Conservation (phyloP, 2,888 invertebrate species). For the Phasia obesa region DNA sequence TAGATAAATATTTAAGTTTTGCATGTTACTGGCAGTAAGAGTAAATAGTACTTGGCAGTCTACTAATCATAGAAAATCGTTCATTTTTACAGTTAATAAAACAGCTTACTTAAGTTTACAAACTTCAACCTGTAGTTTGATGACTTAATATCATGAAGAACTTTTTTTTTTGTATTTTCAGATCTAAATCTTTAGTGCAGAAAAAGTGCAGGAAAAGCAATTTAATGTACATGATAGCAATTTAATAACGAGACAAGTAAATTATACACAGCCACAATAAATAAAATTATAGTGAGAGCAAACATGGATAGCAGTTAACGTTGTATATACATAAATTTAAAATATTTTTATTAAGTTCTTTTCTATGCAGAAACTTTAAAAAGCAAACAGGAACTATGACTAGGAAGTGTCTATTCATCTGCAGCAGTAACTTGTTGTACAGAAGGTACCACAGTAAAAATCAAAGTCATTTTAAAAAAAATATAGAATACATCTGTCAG, state of each 20-base stretch:
- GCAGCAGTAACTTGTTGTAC: background rate
- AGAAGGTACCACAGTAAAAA: no score
- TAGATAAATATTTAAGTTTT: slow-evolving; percentile 56
- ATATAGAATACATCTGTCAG: background rate
- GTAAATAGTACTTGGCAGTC: slow-evolving; percentile 26
- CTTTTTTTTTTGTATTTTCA: slow-evolving; percentile 3
- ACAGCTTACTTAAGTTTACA: slow-evolving; percentile 2
- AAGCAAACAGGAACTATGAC: background rate
- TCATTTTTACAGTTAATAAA: no score
- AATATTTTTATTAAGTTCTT: background rate
- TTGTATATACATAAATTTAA: slow-evolving; percentile 1
- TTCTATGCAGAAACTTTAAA: background rate
- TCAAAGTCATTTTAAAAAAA: background rate
- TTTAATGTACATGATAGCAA: slow-evolving; percentile 32
- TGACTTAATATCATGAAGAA: slow-evolving; percentile 55
- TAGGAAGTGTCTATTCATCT: slow-evolving; percentile 6
- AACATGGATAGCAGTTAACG: slow-evolving; percentile 26
- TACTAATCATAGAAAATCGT: slow-evolving; percentile 36
- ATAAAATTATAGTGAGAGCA: slow-evolving; percentile 3
- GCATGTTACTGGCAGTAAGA: slow-evolving; percentile 32
- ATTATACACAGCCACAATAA: slow-evolving; percentile 38
- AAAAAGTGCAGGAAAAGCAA: slow-evolving; percentile 14
- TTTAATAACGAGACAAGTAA: slow-evolving; percentile 52
- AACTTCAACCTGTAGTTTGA: slow-evolving; percentile 37
- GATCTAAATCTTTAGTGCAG: slow-evolving; percentile 11